These are phyloP conservation scores for Zaprionus kolodkinae DNA, from an alignment of 1,140 invertebrate genomes.

Conservation along the genomic window DNA sequence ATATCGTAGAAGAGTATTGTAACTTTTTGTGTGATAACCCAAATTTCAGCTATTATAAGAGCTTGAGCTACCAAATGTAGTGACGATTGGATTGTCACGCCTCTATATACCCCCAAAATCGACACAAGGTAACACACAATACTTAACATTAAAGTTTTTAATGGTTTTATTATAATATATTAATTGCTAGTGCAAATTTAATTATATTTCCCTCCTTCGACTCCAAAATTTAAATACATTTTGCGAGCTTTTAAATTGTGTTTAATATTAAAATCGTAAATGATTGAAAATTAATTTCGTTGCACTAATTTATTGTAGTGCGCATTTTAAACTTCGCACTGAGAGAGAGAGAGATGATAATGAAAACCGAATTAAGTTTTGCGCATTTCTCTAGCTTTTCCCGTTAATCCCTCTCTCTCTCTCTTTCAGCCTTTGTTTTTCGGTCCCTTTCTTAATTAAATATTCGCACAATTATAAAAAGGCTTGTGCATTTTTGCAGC, in stretches of 20 bases:
- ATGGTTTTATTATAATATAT: too few relatives aligned
- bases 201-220: too few relatives aligned
- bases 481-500: constrained; percentile 48
- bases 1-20: too few relatives aligned
- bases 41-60: too few relatives aligned
- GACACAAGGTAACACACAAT: too few relatives aligned
- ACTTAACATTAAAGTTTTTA: too few relatives aligned
- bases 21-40: too few relatives aligned
- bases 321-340: not conserved
- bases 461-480: constrained; percentile 3
- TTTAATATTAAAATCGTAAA: not conserved
- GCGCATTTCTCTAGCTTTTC: not conserved
- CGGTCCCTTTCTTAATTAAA: not conserved
- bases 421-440: not conserved
- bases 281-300: constrained; percentile 38
- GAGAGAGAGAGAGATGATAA: not conserved
- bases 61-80: too few relatives aligned
- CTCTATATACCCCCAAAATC: too few relatives aligned
- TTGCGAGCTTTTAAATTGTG: not conserved
- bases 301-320: constrained; percentile 43
- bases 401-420: constrained; percentile 2
- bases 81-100: too few relatives aligned
- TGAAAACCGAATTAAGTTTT: not conserved
- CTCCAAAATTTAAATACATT: not conserved
- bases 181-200: too few relatives aligned